Base-by-base conservation (phyloP, 2,888 invertebrate genomes). In the Anthrax anthrax region DNA sequence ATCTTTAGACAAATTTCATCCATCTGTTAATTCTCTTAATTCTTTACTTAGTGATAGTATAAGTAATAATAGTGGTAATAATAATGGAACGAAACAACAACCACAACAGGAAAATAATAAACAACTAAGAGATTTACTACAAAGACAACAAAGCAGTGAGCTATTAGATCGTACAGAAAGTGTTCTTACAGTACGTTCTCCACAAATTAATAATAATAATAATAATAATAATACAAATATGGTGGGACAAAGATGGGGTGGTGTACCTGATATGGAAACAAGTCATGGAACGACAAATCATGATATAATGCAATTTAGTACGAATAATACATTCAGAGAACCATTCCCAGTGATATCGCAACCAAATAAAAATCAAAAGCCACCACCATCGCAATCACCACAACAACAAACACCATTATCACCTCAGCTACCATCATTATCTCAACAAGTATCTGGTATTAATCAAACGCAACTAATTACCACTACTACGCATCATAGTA, bases 61-160 rank as follows among this genome's bases (percentile, higher is more conserved):
- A 36, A 10, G 37, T 8, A n/a, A 14, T 19, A 43, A 16, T 23
- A 34, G 18, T 34, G 18, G 32, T 17, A 43, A 19, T 36, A 34
- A 29, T 13, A 23, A 23, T 23, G 23, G 23, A 6, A 32, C 29
- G 12, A 32, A 32, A 12, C 23, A 23, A 8, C 23, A 23, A 8
- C 39, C 34, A 19, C 50, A 50, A 34, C 44, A 44, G 18, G 76
- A 77, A 57, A 72, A 80, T 59, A 83, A 83, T 58, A 72, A 83
- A 5, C 90, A 91, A 59, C 70, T 90, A 39, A 70, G 89, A 27
- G 88, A 89, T 61, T 67, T 90, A 51, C 70, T 90, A 46, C 87
- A 88, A 61, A 71, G 84, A 43, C 85, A 84, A 57, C 82, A 84
- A 50, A 77, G 72, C 37, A 23, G 37, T 42, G 38, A 36, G 12